Percentiles rank a stretch among this genome's conserved stretches.
These are phyloP conservation scores for Gracilinanus agilis DNA, from an alignment of 2,113 vertebrate genomes.

Conservation along the genomic window DNA sequence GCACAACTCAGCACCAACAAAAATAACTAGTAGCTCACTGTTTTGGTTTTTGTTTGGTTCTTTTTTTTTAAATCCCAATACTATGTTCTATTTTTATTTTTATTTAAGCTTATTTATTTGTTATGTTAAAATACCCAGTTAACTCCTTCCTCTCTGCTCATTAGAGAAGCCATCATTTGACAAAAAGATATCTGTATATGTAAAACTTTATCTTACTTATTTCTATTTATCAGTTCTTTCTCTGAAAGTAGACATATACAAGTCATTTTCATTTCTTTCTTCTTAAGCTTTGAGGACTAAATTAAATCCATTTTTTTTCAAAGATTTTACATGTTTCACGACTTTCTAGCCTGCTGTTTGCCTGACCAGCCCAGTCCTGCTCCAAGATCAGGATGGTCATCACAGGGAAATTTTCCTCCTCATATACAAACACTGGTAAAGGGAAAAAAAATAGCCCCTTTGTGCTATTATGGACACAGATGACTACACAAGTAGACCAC, in stretches of 20 bases:
- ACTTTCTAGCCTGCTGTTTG: not conserved
- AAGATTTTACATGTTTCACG: not conserved
- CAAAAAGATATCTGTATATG: too few relatives aligned
- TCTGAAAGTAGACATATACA: too few relatives aligned
- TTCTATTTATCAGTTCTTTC: too few relatives aligned
- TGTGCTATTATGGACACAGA: not conserved
- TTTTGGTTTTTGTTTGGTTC: not conserved
- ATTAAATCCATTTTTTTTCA: not conserved
- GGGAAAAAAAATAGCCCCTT: not conserved
- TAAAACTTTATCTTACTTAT: too few relatives aligned
- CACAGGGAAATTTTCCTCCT: not conserved
- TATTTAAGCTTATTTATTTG: too few relatives aligned
- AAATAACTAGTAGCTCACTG: not conserved
- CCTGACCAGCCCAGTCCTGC: not conserved
- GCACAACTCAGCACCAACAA: too few relatives aligned
- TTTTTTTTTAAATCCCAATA: too few relatives aligned
- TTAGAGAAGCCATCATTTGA: too few relatives aligned
- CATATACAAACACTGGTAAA: fast-evolving
- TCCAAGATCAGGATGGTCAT: not conserved
- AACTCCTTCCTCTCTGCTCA: too few relatives aligned
- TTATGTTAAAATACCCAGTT: too few relatives aligned
- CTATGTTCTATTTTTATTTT: too few relatives aligned
- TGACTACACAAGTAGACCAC: not conserved
- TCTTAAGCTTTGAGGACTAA: not conserved
- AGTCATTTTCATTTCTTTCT: not conserved